Evolutionary conservation across 1,140 invertebrate genomes (phyloP), one percentile per base, ranked within the genome.

Genomic region (Ceratosolen solmsi): DNA sequence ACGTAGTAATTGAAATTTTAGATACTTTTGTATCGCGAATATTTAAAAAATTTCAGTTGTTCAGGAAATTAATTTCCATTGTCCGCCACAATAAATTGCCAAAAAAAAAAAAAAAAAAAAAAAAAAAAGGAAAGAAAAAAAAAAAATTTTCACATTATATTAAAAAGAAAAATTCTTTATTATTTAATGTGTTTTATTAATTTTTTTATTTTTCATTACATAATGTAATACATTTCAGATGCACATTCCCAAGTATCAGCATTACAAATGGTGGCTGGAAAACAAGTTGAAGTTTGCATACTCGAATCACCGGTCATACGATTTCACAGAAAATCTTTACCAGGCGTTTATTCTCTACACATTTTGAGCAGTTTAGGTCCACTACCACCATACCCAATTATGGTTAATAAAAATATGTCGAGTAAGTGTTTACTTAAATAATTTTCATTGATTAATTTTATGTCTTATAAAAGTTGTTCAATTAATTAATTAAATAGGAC

Each of bases 261-360:
- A 8, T 84, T 94, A 25, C 88, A 92, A 82, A 93, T 93, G 92
- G 92, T 94, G 0, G 86, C 92, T n/a, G 86, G 89, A n/a, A 92
- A 92, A 58, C 89, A 91, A 82, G 92, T 91, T 0, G 92, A 93
- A 78, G 90, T 92, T 17, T 91, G 92, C n/a, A 89, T 93, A 15
- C 85, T 94, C 1, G 93, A 93, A 87, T 91, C 93, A 0, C 91
- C 91, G 20, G 90, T 92, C 4, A 87, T 94, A 46, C 85, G 85
- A 49, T 91, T 87, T 38, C 91, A 92, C 54, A 86, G 92, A 49
- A 86, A 89, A 27, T 85, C 85, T 46, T 83, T 93, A 75, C 90
- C 91, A 33, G 90, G 92, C 51, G 84, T 89, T 4, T 86, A 92
- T 25, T 89, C 92, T 17, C 83, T 94, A 36, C 79, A 87, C n/a